Base-by-base conservation (phyloP, 2,113 vertebrate genomes). In the Zeus faber region DNA sequence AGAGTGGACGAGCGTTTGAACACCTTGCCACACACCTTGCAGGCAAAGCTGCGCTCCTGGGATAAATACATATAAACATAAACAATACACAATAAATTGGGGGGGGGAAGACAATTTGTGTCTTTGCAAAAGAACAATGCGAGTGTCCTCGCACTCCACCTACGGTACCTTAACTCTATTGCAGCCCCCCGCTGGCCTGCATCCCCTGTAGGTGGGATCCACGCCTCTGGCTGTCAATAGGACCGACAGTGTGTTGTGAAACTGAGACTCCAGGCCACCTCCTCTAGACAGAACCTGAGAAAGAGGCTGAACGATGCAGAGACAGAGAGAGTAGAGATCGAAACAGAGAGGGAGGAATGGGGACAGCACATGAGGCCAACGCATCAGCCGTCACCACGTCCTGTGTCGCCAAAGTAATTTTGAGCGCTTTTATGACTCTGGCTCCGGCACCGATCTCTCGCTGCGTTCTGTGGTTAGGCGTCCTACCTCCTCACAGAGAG, bases 41-140 rank as follows among this genome's bases (percentile, higher is more conserved):
- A 92, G 68, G 46, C 72, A 46, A 91, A 91, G 63, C 79, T 89
- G 1, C 87, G 79, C 44, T 89, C 89, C 90, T 91, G 77, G 13
- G 59, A n/a, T n/a, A n/a, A 10, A 53, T 8, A 49, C 16, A 63
- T n/a, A 58, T n/a, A 17, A 5, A 44, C 5, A 33, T 3, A 1
- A 29, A 0, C 29, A n/a, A 6, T 13, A 46, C 18, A 23, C 22
- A 7, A 21, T 14, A 9, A 11, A 9, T n/a, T n/a, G n/a, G n/a
- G n/a, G n/a, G n/a, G n/a, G n/a, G n/a, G n/a, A n/a, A n/a, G n/a
- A n/a, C n/a, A n/a, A n/a, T n/a, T n/a, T n/a, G n/a, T n/a, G n/a
- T n/a, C n/a, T n/a, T n/a, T n/a, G n/a, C n/a, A n/a, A n/a, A n/a
- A n/a, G n/a, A n/a, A n/a, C n/a, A n/a, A n/a, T n/a, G n/a, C n/a